Conservation (phyloP, 2,888 invertebrate species). For the Neoaliturus tenellus region DNA sequence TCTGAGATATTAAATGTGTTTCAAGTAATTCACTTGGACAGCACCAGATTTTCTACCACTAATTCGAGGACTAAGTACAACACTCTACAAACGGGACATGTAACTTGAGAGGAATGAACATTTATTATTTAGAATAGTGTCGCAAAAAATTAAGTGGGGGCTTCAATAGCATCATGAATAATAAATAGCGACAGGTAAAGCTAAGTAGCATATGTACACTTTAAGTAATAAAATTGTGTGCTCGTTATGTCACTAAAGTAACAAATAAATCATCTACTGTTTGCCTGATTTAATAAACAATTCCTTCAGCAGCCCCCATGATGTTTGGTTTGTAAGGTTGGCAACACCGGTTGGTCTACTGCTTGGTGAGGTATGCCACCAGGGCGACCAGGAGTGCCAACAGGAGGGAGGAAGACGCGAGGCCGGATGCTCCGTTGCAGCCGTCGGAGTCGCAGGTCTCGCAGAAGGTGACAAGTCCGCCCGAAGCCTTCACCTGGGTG, state of each 20-base stretch:
- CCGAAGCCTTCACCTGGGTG: constrained; percentile 53
- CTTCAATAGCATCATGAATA: neutral
- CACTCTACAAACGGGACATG: neutral
- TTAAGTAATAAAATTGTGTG: neutral
- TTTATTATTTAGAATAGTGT: neutral
- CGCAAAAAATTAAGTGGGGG: neutral
- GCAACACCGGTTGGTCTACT: too few relatives aligned
- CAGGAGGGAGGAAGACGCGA: constrained; percentile 7
- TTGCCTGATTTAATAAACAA: neutral
- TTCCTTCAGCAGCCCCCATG: neutral
- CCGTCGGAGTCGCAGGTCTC: constrained; percentile 59
- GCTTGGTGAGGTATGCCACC: neutral
- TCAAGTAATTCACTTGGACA: too few relatives aligned
- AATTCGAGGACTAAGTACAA: neutral
- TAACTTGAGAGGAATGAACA: neutral
- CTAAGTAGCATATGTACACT: neutral
- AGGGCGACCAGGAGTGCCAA: neutral
- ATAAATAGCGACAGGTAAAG: neutral
- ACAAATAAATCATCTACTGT: neutral
- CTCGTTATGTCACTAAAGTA: neutral
- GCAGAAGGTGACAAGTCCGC: constrained; percentile 53
- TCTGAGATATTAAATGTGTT: too few relatives aligned
- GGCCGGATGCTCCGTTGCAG: constrained; percentile 56
- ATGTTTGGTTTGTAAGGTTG: neutral
- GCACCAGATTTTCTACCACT: too few relatives aligned